These are phyloP conservation scores for Anseranas semipalmata DNA, from an alignment of 2,113 vertebrate genomes.

Conservation along the genomic window DNA sequence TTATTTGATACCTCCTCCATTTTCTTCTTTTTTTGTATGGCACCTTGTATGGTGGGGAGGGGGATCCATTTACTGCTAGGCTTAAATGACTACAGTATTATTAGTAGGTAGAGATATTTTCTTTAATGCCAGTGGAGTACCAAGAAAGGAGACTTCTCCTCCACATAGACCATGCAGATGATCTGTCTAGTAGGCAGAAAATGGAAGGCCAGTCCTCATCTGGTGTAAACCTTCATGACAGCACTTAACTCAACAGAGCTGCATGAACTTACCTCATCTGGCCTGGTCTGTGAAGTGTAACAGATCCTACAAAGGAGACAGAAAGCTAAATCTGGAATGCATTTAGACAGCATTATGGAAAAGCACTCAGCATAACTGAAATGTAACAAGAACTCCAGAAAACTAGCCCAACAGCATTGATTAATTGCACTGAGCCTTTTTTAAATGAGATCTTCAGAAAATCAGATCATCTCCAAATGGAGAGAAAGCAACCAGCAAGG, in stretches of 20 bases:
- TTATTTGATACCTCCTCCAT: neutral
- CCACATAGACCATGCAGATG: neutral
- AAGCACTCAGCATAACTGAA: neutral
- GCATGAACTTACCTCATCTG: neutral
- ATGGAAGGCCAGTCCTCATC: neutral
- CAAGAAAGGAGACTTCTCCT: neutral
- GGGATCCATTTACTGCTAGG: rapidly evolving
- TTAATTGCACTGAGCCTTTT: neutral
- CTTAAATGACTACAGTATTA: neutral
- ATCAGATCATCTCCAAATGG: conserved; percentile 37
- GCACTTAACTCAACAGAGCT: neutral
- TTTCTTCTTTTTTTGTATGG: neutral
- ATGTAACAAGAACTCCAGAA: neutral
- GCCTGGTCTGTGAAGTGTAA: neutral
- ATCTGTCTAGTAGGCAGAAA: neutral
- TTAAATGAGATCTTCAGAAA: conserved; percentile 30
- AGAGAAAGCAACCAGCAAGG: neutral
- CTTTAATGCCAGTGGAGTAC: neutral
- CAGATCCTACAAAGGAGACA: neutral
- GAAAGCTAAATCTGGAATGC: conserved; percentile 25
- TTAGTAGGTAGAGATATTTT: neutral
- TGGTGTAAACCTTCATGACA: neutral
- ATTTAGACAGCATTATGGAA: conserved; percentile 1
- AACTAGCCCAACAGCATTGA: neutral
- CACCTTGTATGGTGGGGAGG: rapidly evolving